phyloP scores from a whole-genome alignment of 2,888 invertebrate species.

The Melinaea marsaeus region DNA sequence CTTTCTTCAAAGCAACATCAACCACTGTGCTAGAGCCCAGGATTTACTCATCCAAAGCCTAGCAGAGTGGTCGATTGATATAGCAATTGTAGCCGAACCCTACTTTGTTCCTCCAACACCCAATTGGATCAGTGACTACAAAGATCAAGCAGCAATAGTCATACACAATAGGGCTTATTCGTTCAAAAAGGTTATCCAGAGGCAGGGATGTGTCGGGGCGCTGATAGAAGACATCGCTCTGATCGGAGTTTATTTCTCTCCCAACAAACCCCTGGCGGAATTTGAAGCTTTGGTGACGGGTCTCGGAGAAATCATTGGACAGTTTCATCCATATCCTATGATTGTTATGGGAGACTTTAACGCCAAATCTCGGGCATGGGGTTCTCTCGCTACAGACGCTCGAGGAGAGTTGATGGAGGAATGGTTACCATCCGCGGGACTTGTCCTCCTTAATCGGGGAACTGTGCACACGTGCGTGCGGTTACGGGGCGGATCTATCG shows the following conservation, averaged over 20 bases:
- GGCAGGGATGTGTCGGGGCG: constrained; percentile 24
- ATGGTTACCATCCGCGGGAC: constrained; percentile 22
- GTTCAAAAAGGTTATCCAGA: neutral
- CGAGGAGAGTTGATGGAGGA: constrained; percentile 23
- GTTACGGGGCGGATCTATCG: constrained; percentile 30
- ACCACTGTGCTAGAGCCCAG: too few species aligned
- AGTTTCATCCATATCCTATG: neutral
- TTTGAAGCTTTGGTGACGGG: constrained; percentile 26
- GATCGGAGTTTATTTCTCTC: constrained; percentile 32
- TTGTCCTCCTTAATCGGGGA: constrained; percentile 24
- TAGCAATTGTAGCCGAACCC: constrained; percentile 7
- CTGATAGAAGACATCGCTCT: constrained; percentile 10
- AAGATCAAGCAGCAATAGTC: constrained; percentile 9
- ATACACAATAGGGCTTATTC: too few species aligned
- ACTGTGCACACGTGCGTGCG: constrained; percentile 31
- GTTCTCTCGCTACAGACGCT: constrained; percentile 19
- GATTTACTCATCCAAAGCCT: too few species aligned
- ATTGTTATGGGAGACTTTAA: constrained; percentile 26
- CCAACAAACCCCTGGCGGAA: constrained; percentile 27
- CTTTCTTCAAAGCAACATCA: too few species aligned
- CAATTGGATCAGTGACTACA: constrained; percentile 8
- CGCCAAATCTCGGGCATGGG: constrained; percentile 31
- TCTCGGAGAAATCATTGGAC: neutral
- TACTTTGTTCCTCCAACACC: constrained; percentile 10
- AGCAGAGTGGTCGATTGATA: too few species aligned